These are phyloP conservation scores for Heterochromis multidens DNA, from an alignment of 2,113 vertebrate genomes.

Conservation along the genomic window DNA sequence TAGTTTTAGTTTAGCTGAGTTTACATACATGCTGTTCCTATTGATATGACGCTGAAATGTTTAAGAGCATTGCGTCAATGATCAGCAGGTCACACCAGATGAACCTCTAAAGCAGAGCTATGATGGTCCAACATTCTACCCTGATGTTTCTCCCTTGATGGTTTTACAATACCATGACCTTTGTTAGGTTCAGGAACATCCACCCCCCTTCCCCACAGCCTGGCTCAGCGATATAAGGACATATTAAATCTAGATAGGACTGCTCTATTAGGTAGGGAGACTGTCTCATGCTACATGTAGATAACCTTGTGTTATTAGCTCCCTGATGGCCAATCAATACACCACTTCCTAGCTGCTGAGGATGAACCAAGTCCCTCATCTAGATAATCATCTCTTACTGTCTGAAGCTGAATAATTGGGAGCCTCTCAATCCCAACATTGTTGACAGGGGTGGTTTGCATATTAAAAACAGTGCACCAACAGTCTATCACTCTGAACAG, in stretches of 20 bases:
- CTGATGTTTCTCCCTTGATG: neutral
- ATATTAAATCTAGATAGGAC: conserved; percentile 76
- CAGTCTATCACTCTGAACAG: conserved; percentile 53
- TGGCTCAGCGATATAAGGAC: conserved; percentile 53
- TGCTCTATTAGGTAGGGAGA: conserved; percentile 65
- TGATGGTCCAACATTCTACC: neutral
- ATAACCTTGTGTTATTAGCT: conserved; percentile 84
- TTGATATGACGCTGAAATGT: conserved; percentile 1
- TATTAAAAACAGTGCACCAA: conserved; percentile 67
- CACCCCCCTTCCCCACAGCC: neutral
- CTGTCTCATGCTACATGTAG: conserved; percentile 78
- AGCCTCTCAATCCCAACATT: conserved; percentile 75
- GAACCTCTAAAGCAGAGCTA: conserved; percentile 12
- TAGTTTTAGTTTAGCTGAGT: neutral
- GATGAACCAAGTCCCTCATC: conserved; percentile 75
- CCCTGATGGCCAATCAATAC: conserved; percentile 82
- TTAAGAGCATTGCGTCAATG: neutral
- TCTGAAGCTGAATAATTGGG: conserved; percentile 75
- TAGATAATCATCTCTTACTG: conserved; percentile 79
- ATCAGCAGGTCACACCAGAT: neutral
- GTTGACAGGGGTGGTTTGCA: conserved; percentile 75
- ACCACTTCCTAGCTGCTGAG: conserved; percentile 71
- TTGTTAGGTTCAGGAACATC: conserved; percentile 43
- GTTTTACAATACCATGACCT: conserved; percentile 61
- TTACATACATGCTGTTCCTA: neutral